Evolutionary conservation across 2,888 invertebrate species (phyloP).

Genomic region (Argynnis bischoffii): DNA sequence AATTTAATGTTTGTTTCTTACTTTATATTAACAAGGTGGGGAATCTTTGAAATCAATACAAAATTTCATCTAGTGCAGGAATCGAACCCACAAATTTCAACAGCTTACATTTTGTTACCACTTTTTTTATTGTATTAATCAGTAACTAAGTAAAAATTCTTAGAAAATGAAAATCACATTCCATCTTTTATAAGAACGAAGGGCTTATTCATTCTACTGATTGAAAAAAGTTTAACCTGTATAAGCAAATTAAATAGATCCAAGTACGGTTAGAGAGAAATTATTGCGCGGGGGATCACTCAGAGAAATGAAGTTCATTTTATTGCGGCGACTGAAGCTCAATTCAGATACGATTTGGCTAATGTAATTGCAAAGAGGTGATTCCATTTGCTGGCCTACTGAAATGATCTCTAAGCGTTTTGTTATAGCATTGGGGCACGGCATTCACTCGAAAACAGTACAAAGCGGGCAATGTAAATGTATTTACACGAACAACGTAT

Average conservation of each 20-base stretch:
- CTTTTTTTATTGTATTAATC: too few species aligned
- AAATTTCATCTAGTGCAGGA: too few species aligned
- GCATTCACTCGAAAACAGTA: constrained; percentile 12
- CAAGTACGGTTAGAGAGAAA: constrained; percentile 29
- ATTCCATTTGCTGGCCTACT: constrained; percentile 50
- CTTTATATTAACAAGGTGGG: too few species aligned
- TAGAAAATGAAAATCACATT: not conserved
- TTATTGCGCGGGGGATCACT: constrained; percentile 49
- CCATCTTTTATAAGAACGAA: not conserved
- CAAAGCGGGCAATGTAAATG: constrained; percentile 10
- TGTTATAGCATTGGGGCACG: constrained; percentile 31
- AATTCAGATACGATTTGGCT: constrained; percentile 71
- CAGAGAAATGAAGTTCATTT: constrained; percentile 69
- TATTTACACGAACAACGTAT: constrained; percentile 13
- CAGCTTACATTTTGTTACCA: not conserved
- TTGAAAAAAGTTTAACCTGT: constrained; percentile 20
- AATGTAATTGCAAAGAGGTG: constrained; percentile 69
- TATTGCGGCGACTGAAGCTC: constrained; percentile 61
- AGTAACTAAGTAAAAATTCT: too few species aligned
- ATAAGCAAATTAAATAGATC: constrained; percentile 27
- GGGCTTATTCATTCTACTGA: constrained; percentile 13
- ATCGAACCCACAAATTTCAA: too few species aligned
- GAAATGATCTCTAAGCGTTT: constrained; percentile 38
- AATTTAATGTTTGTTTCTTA: too few species aligned
- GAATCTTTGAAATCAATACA: too few species aligned